Evolutionary conservation across 2,797 vertebrate species (phyloP).

Genomic region (Hydrocynus forskahlii): DNA sequence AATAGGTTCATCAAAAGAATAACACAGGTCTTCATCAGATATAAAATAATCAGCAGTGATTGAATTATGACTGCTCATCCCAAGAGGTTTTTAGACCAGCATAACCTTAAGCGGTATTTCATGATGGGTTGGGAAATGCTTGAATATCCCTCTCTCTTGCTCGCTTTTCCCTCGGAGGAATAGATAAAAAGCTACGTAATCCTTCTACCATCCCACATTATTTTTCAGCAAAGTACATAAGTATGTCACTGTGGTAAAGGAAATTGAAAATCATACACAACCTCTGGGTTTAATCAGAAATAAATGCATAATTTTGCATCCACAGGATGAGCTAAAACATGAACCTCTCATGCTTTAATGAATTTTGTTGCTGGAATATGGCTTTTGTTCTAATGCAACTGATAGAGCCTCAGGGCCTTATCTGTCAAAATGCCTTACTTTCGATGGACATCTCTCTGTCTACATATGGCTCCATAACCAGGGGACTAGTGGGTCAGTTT

Average conservation of each 20-base stretch:
- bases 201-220: not conserved
- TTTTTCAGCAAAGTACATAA: not conserved
- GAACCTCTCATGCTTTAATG: not conserved
- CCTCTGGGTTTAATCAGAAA: constrained; percentile 21
- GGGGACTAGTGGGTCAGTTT: constrained; percentile 16
- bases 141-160: not conserved
- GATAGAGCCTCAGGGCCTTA: constrained; percentile 19
- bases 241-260: not conserved
- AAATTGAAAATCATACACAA: constrained; percentile 15
- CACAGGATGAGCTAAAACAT: constrained; percentile 2
- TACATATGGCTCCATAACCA: constrained; percentile 22
- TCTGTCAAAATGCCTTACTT: constrained; percentile 35
- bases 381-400: constrained; percentile 8
- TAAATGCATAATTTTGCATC: constrained; percentile 25
- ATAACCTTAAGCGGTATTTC: not conserved
- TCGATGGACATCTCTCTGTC: not conserved
- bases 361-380: constrained; percentile 16
- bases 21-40: too few relatives aligned
- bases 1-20: not conserved
- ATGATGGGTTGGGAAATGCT: not conserved
- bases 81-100: not conserved
- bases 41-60: too few relatives aligned
- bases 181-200: not conserved
- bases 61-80: too few relatives aligned
- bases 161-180: not conserved